A percentile compares a stretch with the other conserved stretches of the same genome.
Evolutionary conservation across 2,113 vertebrate species (phyloP).

Genomic region (Zootoca vivipara): DNA sequence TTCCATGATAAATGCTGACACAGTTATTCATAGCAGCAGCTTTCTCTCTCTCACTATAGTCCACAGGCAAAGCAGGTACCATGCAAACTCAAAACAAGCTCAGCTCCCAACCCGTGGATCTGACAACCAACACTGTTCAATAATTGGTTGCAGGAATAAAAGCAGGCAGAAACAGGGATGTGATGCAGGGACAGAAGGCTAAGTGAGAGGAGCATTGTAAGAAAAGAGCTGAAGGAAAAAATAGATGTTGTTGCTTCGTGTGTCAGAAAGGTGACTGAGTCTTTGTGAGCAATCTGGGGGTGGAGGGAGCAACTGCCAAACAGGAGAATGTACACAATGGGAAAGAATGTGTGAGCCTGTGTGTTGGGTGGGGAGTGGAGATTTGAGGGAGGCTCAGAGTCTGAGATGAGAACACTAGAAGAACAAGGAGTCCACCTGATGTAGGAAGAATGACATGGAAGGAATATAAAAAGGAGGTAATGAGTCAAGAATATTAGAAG

Average conservation of each 20-base stretch:
- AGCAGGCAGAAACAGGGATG: neutral
- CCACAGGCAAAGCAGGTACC: neutral
- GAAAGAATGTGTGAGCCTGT: neutral
- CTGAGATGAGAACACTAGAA: neutral
- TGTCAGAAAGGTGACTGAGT: neutral
- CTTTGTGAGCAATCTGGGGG: neutral
- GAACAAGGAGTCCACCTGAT: neutral
- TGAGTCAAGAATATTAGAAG: neutral
- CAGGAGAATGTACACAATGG: neutral
- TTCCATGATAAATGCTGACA: neutral
- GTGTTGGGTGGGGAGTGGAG: neutral
- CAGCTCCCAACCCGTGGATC: neutral
- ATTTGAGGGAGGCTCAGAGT: neutral
- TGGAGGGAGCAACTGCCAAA: neutral
- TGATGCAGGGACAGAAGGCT: neutral
- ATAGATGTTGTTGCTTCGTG: neutral
- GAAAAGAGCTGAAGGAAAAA: neutral
- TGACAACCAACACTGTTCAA: neutral
- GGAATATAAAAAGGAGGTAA: neutral
- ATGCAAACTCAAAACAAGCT: neutral
- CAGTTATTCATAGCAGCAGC: neutral
- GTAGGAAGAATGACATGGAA: neutral
- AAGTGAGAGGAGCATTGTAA: neutral
- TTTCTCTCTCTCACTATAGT: neutral
- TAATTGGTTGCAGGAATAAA: neutral